Evolutionary conservation across 2,888 invertebrate genomes (phyloP).

Genomic region (Lymantria dispar): DNA sequence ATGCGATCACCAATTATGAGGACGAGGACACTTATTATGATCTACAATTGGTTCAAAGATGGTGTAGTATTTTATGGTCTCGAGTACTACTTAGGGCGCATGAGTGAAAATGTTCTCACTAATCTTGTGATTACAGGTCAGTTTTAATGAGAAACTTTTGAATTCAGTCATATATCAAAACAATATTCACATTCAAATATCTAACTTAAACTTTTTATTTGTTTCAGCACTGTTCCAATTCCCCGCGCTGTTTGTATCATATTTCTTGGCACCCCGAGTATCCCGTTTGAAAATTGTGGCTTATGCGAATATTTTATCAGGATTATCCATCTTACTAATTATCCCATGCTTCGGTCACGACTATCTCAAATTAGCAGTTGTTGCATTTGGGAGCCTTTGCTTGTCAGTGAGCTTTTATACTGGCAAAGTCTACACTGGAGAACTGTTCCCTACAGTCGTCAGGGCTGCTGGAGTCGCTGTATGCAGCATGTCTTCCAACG

Average conservation of each 20-base stretch:
- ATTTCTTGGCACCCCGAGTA: no score
- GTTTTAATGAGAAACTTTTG: no score
- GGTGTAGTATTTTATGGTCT: not conserved
- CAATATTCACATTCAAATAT: no score
- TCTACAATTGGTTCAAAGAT: not conserved
- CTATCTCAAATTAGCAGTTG: not conserved
- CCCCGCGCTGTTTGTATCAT: no score
- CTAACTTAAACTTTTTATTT: no score
- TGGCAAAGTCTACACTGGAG: not conserved
- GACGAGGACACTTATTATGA: not conserved
- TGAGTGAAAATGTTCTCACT: not conserved
- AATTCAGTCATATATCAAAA: no score
- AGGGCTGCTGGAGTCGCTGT: not conserved
- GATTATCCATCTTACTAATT: no score
- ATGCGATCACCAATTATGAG: not conserved
- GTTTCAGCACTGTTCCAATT: no score
- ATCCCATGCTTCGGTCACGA: not conserved
- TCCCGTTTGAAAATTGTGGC: no score
- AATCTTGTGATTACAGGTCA: not conserved
- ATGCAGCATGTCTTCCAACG: not conserved
- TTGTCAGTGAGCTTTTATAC: not conserved
- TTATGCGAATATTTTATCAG: no score
- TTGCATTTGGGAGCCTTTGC: not conserved
- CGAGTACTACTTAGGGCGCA: not conserved
- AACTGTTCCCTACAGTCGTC: not conserved